Base-by-base conservation (phyloP, 2,888 invertebrate species). In the Aplocera efformata region DNA sequence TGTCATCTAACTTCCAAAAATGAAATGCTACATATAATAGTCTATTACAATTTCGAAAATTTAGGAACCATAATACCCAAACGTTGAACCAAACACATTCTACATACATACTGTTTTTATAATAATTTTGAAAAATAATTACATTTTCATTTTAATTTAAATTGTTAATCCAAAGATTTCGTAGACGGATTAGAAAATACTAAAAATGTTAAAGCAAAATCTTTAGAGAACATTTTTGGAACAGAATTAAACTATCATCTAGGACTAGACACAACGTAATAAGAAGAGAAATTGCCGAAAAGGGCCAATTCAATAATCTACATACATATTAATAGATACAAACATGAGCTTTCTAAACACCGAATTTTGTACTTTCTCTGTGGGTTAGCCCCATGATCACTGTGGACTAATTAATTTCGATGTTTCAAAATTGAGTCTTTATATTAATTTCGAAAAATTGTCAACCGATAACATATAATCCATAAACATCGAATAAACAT, bases 41-140 rank as follows among this genome's bases (percentile, higher is more conserved):
- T 83, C 83, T 85, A 85, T 86, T 88, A 86, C 84, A 86, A 84
- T 88, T 86, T 88, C 83, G 85, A 88, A 85, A 86, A 88, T 86
- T 88, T 88, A 88, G 88, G 88, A 88, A 88, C 88, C 86, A 84
- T 86, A 88, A 88, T 86, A 88, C 88, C 88, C 85, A 84, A 86
- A 88, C 79, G 79, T 82, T 84, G 76, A 86, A 85, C 83, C 79
- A 62, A 86, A 84, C 67, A 79, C 69, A 70, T 79, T 72, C 75
- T 82, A 81, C 69, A 77, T 80, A 76, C 75, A 80, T 80, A 67
- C 63, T 78, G 71, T 61, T 68, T 73, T 73, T 77, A 77, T 83
- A 79, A 69, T 75, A 77, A 84, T 84, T 86, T 88, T 85, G 83
- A 85, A 85, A 88, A 85, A 83, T 84, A 83, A 85, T 69, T 77